phyloP scores from a whole-genome alignment of 2,888 invertebrate genomes.

The Campoplex capitator region DNA sequence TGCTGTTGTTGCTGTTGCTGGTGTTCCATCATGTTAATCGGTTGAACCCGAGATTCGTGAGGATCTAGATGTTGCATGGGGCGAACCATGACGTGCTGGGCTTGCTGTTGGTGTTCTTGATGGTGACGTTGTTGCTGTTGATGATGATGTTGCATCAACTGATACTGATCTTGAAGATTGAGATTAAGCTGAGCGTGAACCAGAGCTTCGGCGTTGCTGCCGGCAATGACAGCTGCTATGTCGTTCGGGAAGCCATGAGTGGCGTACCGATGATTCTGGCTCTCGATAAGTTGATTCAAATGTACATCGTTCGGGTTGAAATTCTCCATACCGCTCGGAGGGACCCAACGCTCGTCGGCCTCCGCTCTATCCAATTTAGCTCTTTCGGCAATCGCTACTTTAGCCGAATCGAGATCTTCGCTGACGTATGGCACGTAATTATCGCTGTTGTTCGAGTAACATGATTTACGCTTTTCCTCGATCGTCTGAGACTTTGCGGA shows the following conservation, averaged over 20 bases:
- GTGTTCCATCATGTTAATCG: conserved; percentile 75
- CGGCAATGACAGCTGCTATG: conserved; percentile 74
- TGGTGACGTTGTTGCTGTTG: conserved; percentile 73
- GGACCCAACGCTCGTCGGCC: conserved; percentile 88
- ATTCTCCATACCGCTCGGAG: conserved; percentile 85
- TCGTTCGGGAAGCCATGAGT: conserved; percentile 80
- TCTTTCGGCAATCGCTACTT: conserved; percentile 82
- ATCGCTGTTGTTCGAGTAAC: conserved; percentile 78
- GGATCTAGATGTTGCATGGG: conserved; percentile 76
- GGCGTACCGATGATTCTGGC: conserved; percentile 81
- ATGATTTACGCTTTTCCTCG: conserved; percentile 80
- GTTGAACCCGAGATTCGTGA: conserved; percentile 74
- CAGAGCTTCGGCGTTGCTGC: conserved; percentile 74
- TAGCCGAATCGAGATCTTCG: conserved; percentile 82
- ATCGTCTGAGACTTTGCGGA: conserved; percentile 72
- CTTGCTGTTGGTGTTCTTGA: conserved; percentile 71
- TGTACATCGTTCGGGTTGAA: conserved; percentile 80
- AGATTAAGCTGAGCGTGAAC: conserved; percentile 78
- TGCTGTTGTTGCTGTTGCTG: conserved; percentile 51
- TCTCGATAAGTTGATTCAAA: conserved; percentile 80
- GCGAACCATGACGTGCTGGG: conserved; percentile 76
- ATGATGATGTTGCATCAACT: conserved; percentile 74
- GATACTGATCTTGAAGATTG: conserved; percentile 81
- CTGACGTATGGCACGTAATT: conserved; percentile 78
- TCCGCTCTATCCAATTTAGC: conserved; percentile 85